Evolutionary conservation across 1,140 invertebrate species (phyloP), one percentile per base, ranked within the genome.

Genomic region (Drosophila elegans): DNA sequence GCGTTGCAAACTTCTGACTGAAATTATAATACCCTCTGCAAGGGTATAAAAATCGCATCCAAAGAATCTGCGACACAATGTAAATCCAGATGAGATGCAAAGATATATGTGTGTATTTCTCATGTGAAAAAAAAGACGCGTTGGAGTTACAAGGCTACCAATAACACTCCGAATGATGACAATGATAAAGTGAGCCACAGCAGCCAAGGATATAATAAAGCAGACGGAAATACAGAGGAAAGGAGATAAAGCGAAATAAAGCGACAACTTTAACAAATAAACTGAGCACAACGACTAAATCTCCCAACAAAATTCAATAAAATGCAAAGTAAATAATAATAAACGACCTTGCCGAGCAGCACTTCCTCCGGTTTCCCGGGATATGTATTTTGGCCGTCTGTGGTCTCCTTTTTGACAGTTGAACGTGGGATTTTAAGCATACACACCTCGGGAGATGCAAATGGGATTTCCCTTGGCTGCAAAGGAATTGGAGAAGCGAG

Each of bases 321-420:
- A 74, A 88, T 83, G 80, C 84, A 63, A 86, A 84, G 81, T 80
- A 84, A 84, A 84, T 84, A 84, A 84, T 84, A 84, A 84, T 73
- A 85, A 86, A 75, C 82, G 83, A 88, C 83, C 83, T 88, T 88
- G 81, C 54, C 76, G 48, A 38, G 36, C 59, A 45, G 66, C 44
- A 52, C n/a, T 38, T 48, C 32, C 12, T 21, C 27, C 36, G 12
- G 4, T 21, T 52, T 46, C 60, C 12, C 38, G 38, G 46, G 60
- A 34, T 36, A 41, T 41, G 12, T 64, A 6, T 16, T 3, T 21
- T 64, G 11, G n/a, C 46, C 13, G 2, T 5, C 32, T 34, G 27
- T 29, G 46, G 12, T 62, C 44, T 59, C 49, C 75, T 51, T 56
- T 82, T 69, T 72, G 83, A 79, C 83, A 80, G 79, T 13, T 53